These are phyloP conservation scores for Onychostruthus taczanowskii DNA, from an alignment of 2,113 vertebrate species.

Conservation along the genomic window DNA sequence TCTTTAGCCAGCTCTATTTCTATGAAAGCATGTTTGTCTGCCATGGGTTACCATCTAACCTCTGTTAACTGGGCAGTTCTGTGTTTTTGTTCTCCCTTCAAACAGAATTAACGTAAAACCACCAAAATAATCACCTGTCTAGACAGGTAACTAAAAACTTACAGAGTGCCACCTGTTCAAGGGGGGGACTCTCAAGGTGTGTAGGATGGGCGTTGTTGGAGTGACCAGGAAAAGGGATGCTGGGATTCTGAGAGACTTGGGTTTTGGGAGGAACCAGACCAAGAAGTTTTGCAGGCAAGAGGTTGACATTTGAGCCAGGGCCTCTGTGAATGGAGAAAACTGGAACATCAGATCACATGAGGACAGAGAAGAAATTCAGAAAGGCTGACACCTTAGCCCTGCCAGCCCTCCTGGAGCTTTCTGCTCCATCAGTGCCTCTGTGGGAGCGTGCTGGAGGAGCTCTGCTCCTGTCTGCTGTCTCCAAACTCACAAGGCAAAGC, in stretches of 20 bases:
- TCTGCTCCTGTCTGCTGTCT: background rate
- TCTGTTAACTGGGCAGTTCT: background rate
- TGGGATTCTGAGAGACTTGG: background rate
- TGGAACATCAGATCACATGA: background rate
- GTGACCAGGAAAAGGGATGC: background rate
- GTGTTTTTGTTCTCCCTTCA: background rate
- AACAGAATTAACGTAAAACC: background rate
- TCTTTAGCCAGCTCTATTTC: background rate
- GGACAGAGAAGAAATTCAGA: background rate
- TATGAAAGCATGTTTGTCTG: background rate
- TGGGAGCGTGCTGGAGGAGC: background rate
- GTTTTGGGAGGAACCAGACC: background rate
- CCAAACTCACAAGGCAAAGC: background rate
- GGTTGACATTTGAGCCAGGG: rapidly evolving
- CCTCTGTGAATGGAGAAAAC: background rate
- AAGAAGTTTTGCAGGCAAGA: background rate
- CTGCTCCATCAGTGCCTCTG: background rate
- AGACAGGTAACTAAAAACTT: background rate
- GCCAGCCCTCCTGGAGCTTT: background rate
- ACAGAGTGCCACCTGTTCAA: background rate
- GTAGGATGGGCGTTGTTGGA: background rate
- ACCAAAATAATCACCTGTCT: background rate
- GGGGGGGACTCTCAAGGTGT: background rate
- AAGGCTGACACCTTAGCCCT: background rate
- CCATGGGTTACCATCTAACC: background rate